A percentile compares a stretch with the other conserved stretches of the same genome.
Evolutionary conservation across 2,888 invertebrate species (phyloP).

Genomic region (Tipula lateralis): DNA sequence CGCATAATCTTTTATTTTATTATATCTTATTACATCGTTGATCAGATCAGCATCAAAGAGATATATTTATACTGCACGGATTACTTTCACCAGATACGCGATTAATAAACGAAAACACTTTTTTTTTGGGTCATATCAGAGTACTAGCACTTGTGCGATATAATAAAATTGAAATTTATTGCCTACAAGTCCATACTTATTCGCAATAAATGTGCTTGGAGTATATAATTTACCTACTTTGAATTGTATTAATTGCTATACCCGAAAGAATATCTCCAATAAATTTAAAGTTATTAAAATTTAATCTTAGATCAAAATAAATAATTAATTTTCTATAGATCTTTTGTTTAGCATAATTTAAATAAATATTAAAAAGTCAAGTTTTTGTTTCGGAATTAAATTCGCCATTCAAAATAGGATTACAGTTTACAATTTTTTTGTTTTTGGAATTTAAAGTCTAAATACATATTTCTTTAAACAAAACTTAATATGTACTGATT

Average conservation of each 20-base stretch:
- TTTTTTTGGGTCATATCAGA: neutral
- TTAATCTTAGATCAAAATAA: neutral
- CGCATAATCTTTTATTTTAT: neutral
- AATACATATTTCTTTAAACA: neutral
- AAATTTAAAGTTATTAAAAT: neutral
- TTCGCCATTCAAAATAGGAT: slow-evolving; percentile 4
- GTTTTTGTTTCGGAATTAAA: neutral
- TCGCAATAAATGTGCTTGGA: neutral
- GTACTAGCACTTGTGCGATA: neutral
- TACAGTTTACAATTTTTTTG: too few relatives aligned
- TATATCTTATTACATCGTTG: neutral
- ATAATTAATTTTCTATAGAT: neutral
- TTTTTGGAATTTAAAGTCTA: neutral
- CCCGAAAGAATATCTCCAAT: neutral
- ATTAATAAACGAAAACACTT: neutral
- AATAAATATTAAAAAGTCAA: neutral
- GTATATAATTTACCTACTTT: neutral
- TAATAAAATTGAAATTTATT: neutral
- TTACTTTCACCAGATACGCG: neutral
- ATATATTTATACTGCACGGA: neutral
- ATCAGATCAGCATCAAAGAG: neutral
- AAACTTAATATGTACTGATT: neutral
- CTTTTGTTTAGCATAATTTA: neutral
- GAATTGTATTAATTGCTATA: neutral
- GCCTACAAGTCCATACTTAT: neutral